phyloP scores from a whole-genome alignment of 1,140 invertebrate genomes.

The Drosophila tsacasi region DNA sequence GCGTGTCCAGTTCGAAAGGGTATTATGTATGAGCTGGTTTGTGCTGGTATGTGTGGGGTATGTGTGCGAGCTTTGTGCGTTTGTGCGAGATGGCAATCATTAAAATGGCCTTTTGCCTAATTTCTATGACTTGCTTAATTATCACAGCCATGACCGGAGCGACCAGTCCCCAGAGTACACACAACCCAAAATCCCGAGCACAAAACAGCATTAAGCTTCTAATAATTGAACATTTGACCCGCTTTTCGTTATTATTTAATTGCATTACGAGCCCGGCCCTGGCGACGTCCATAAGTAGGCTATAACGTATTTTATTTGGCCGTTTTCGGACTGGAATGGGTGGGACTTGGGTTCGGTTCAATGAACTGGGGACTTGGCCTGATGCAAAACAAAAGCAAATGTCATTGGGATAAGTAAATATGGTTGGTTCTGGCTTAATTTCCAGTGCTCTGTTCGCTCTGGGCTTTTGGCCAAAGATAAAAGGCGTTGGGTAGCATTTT shows the following conservation, averaged over 20 bases:
- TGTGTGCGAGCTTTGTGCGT: constrained; percentile 31
- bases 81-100: constrained; percentile 76
- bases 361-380: constrained; percentile 26
- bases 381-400: constrained; percentile 38
- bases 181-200: constrained; percentile 28
- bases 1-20: constrained; percentile 64
- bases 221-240: constrained; percentile 81
- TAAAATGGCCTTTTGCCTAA: constrained; percentile 82
- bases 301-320: constrained; percentile 53
- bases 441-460: constrained; percentile 9
- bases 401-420: constrained; percentile 51
- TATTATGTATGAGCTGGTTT: constrained; percentile 41
- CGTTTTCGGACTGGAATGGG: background rate
- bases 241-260: constrained; percentile 75
- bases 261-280: constrained; percentile 50
- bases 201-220: constrained; percentile 73
- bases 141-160: constrained; percentile 62
- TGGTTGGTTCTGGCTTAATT: constrained; percentile 34
- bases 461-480: constrained; percentile 47
- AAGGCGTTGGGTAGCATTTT: constrained; percentile 63
- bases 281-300: constrained; percentile 47
- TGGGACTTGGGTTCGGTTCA: constrained; percentile 29
- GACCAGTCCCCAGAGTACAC: constrained; percentile 39
- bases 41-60: constrained; percentile 6
- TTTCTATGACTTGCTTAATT: constrained; percentile 84